Conservation (phyloP, 2,888 invertebrate species). For the Autographa pulchrina region DNA sequence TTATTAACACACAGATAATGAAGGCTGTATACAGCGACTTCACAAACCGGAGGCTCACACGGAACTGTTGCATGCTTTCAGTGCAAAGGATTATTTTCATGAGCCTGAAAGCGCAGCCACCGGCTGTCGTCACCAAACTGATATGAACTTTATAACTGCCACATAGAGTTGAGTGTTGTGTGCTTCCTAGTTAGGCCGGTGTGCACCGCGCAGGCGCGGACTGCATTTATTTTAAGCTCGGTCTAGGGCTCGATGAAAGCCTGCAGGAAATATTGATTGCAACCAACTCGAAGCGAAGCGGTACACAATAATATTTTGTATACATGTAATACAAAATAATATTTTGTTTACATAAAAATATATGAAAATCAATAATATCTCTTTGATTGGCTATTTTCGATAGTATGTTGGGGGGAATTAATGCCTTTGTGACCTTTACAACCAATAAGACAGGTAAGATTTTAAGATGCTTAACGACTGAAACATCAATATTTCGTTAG, state of each 20-base stretch:
- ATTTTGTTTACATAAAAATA: too few relatives aligned
- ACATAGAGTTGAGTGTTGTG: constrained; percentile 21
- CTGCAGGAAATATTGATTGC: constrained; percentile 32
- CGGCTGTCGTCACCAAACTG: constrained; percentile 12
- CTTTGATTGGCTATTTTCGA: background rate
- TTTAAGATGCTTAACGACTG: too few relatives aligned
- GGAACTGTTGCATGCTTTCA: constrained; percentile 35
- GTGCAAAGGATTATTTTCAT: constrained; percentile 28
- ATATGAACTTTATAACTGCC: constrained; percentile 20
- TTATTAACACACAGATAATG: too few relatives aligned
- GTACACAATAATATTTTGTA: background rate
- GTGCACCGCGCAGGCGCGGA: constrained; percentile 46
- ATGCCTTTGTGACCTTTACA: too few relatives aligned
- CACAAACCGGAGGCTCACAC: constrained; percentile 11
- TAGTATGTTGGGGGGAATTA: background rate
- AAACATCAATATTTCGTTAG: too few relatives aligned
- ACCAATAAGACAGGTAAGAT: too few relatives aligned
- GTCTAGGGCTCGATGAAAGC: constrained; percentile 5
- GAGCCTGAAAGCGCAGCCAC: constrained; percentile 18
- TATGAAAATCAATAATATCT: too few relatives aligned
- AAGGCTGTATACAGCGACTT: constrained; percentile 17
- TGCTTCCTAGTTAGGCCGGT: constrained; percentile 15
- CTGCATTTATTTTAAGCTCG: constrained; percentile 35
- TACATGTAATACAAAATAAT: background rate
- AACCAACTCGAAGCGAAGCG: background rate